Conservation (phyloP, 2,797 vertebrate genomes). For the Microctenopoma stevenorrisi region DNA sequence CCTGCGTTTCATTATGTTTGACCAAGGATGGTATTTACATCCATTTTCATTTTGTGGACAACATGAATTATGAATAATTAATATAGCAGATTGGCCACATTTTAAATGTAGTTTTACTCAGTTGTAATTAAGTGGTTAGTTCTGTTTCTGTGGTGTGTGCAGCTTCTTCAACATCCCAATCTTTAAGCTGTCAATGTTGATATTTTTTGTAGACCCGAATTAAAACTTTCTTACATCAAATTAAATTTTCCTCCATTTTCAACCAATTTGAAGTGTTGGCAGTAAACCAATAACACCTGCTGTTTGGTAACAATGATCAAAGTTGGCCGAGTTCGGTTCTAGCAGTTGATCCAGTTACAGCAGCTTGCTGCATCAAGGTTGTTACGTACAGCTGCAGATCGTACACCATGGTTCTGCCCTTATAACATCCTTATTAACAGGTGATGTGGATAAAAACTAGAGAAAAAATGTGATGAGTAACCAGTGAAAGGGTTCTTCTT, state of each 20-base stretch:
- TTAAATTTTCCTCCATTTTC: no score
- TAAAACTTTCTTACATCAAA: no score
- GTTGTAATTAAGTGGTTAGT: background rate
- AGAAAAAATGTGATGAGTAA: background rate
- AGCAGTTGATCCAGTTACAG: constrained; percentile 25
- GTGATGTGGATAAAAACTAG: no score
- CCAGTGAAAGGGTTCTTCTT: background rate
- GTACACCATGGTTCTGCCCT: constrained; percentile 2
- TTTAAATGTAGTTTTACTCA: background rate
- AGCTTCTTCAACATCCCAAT: background rate
- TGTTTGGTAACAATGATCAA: constrained; percentile 17
- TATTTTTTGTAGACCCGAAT: background rate
- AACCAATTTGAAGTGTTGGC: constrained; percentile 6
- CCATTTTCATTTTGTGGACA: background rate
- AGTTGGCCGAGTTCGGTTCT: constrained; percentile 17
- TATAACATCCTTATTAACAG: background rate
- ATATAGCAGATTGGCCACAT: background rate
- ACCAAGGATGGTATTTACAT: background rate
- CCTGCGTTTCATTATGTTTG: background rate
- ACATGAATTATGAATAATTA: constrained; percentile 2
- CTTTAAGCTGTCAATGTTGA: background rate
- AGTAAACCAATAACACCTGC: constrained; percentile 19
- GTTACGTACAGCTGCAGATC: background rate
- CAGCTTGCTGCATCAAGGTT: constrained; percentile 16
- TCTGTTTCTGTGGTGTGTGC: background rate